A percentile compares a stretch with the other conserved stretches of the same genome.
Conservation (phyloP, 2,888 invertebrate genomes). For the Julus scandinavius region DNA sequence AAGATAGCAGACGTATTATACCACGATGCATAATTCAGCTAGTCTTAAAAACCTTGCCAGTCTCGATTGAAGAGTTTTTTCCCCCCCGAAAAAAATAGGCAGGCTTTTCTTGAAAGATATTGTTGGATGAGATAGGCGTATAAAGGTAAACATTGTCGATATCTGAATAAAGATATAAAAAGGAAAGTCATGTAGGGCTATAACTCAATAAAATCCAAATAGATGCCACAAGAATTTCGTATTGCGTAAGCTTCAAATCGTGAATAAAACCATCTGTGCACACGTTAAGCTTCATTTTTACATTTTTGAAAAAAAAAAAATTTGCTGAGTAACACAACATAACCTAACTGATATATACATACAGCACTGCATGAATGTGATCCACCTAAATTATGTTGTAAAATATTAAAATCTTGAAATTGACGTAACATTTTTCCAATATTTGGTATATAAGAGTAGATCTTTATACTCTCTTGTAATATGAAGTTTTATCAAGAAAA, state of each 20-base stretch:
- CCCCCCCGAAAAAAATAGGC: not conserved
- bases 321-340: not conserved
- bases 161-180: conserved; percentile 39
- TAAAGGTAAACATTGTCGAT: conserved; percentile 25
- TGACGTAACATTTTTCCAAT: no score
- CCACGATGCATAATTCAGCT: conserved; percentile 22
- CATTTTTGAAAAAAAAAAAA: not conserved
- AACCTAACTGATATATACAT: no score
- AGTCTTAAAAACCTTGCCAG: conserved; percentile 20
- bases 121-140: not conserved
- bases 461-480: no score
- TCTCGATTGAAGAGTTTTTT: not conserved
- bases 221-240: conserved; percentile 17
- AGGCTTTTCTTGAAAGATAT: not conserved
- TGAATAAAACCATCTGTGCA: conserved; percentile 11
- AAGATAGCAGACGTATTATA: not conserved
- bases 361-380: no score
- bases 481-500: no score
- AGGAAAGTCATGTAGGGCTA: conserved; percentile 42
- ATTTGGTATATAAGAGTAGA: no score
- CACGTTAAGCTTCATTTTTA: not conserved
- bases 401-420: not conserved
- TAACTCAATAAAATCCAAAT: conserved; percentile 42
- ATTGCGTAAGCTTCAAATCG: conserved; percentile 6
- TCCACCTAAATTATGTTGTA: not conserved